Evolutionary conservation across 2,888 invertebrate genomes (phyloP).

Genomic region (Polymixis lichenea): DNA sequence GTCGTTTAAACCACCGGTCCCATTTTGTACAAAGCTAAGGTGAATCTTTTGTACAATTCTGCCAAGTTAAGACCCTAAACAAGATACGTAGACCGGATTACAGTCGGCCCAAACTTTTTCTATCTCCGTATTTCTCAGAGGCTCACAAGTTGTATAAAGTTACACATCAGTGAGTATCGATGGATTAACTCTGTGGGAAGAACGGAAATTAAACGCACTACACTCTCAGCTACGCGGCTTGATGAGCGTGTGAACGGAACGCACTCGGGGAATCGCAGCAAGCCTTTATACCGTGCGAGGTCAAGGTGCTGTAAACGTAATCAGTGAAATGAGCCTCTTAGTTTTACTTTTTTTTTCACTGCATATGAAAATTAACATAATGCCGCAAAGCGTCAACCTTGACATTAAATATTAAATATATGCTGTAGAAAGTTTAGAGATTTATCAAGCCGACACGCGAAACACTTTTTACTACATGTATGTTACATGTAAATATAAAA

Average conservation of each 20-base stretch:
- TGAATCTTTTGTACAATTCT: slow-evolving; percentile 1
- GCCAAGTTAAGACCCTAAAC: neutral
- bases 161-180: slow-evolving; percentile 47
- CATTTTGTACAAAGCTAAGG: neutral
- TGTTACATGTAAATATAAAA: slow-evolving; percentile 44
- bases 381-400: slow-evolving; percentile 44
- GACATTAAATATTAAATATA: slow-evolving; percentile 38
- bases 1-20: neutral
- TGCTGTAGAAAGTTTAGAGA: slow-evolving; percentile 48
- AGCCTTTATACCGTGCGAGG: slow-evolving; percentile 40
- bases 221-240: slow-evolving; percentile 32
- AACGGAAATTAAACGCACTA: slow-evolving; percentile 58
- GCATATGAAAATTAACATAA: slow-evolving; percentile 23
- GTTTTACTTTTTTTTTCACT: slow-evolving; percentile 40
- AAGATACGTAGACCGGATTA: slow-evolving; percentile 31
- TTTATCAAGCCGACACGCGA: slow-evolving; percentile 48
- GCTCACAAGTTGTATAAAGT: slow-evolving; percentile 41
- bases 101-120: slow-evolving; percentile 41
- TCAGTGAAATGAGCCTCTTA: slow-evolving; percentile 35
- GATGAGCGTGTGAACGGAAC: slow-evolving; percentile 65
- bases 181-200: slow-evolving; percentile 50
- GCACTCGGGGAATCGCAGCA: slow-evolving; percentile 30
- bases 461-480: slow-evolving; percentile 18
- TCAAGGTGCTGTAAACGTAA: slow-evolving; percentile 52
- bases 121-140: slow-evolving; percentile 29